A percentile compares a stretch with the other conserved stretches of the same genome.
Conservation (phyloP, 92 coral and sea anemone genomes). For the Epizoanthus fatuus region DNA sequence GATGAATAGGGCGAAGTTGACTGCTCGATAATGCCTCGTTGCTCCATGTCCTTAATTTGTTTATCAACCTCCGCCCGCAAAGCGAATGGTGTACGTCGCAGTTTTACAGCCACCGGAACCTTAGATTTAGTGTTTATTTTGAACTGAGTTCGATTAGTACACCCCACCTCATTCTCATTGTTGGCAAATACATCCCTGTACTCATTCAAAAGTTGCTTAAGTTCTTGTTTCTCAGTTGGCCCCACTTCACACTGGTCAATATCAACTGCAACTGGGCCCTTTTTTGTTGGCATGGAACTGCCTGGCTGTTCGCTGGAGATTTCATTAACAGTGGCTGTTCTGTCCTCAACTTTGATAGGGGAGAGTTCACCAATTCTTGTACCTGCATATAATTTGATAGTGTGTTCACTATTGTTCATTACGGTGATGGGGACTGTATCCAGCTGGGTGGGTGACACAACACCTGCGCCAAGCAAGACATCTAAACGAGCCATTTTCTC, state of each 20-base stretch:
- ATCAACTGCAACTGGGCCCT: conserved; percentile 55
- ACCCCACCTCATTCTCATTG: conserved; percentile 69
- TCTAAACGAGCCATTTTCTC: conserved; percentile 35
- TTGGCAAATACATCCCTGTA: conserved; percentile 69
- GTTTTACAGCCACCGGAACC: conserved; percentile 71
- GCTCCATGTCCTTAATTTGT: conserved; percentile 61
- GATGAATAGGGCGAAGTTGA: conserved; percentile 66
- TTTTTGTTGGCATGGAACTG: conserved; percentile 17
- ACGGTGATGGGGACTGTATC: conserved; percentile 22
- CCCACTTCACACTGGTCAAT: conserved; percentile 49
- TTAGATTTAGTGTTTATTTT: conserved; percentile 57
- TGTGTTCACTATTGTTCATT: conserved; percentile 48
- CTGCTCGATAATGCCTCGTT: conserved; percentile 55
- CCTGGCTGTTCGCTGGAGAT: conserved; percentile 21
- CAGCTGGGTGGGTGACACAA: not conserved
- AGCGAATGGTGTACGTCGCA: conserved; percentile 63
- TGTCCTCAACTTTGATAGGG: conserved; percentile 50
- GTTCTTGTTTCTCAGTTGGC: conserved; percentile 51
- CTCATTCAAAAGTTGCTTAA: conserved; percentile 49
- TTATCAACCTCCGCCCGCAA: conserved; percentile 65
- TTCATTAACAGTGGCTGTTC: conserved; percentile 25
- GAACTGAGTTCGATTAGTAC: conserved; percentile 58
- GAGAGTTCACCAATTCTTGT: conserved; percentile 60
- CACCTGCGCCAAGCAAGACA: conserved; percentile 17
- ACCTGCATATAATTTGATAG: conserved; percentile 54